Base-by-base conservation (phyloP, 2,888 invertebrate genomes). In the Subacronicta megacephala region DNA sequence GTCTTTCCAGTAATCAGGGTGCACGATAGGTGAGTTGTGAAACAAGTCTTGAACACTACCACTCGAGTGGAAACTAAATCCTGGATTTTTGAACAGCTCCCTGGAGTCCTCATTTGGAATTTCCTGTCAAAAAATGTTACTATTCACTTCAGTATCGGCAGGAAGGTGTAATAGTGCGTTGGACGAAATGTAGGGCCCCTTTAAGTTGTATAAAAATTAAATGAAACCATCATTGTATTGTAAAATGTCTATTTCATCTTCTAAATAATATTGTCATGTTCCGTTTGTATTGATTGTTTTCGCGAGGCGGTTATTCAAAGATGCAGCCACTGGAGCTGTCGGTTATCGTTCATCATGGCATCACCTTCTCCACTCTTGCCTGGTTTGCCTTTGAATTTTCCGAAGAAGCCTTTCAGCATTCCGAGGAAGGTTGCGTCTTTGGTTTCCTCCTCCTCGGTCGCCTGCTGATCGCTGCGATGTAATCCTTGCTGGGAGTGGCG, bases 101-200 rank as follows among this genome's bases (percentile, higher is more conserved):
- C 70, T 72, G 35, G 69, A 59, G 59, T 84, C 85, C 62, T 84
- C 87, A 52, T 62, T 78, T 36, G 76, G 80, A 56, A 81, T 58
- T 65, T 85, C 93, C 93, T 93, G 93, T 83, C 81, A 86, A 92
- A 85, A 86, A 90, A 91, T 62, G 69, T 80, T 76, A 80, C 72
- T 76, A 65, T 75, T 82, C 75, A 84, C 72, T 72, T 69, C 64
- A 54, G 57, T 63, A 56, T 53, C 42, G 46, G 60, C 43, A 56
- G 57, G 53, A 52, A 54, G 60, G 68, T 60, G 67, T 62, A 65
- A 74, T 75, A 90, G 90, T 92, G 93, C 92, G 92, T 90, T 92
- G 82, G 92, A 92, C 92, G 90, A 90, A 90, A 72, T 60, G 50
- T 41, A 60, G 42, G 51, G 47, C 59, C 56, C 60, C 54, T 35